Percentiles rank a stretch among this genome's conserved stretches.
Evolutionary conservation across 1,140 invertebrate species (phyloP).

Genomic region (Drosophila teissieri): DNA sequence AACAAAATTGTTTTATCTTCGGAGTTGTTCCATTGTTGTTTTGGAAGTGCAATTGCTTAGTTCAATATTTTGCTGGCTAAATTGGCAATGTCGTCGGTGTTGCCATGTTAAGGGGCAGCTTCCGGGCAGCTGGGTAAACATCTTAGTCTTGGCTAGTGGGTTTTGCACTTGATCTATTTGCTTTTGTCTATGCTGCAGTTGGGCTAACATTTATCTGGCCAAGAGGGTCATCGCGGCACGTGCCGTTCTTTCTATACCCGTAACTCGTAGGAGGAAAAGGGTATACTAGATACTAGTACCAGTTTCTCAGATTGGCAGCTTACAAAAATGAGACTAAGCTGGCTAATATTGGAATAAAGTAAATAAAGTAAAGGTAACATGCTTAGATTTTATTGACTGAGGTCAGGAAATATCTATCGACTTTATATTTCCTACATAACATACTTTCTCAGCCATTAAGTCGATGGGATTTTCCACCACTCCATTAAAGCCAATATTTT

Average conservation of each 20-base stretch:
- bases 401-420: no score
- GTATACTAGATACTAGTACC: no score
- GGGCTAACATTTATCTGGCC: slow-evolving; percentile 3
- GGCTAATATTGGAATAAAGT: no score
- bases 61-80: not conserved
- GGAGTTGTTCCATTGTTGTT: no score
- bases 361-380: no score
- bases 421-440: no score
- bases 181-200: slow-evolving; percentile 2
- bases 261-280: no score
- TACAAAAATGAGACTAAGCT: no score
- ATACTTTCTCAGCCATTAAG: not conserved
- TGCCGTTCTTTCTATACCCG: not conserved
- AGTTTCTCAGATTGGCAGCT: no score
- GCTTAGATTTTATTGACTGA: no score
- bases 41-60: not conserved
- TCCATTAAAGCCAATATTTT: not conserved
- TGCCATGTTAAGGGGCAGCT: not conserved
- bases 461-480: not conserved
- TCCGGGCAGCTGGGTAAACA: slow-evolving; percentile 4
- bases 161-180: not conserved
- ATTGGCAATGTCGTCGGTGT: not conserved
- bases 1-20: no score
- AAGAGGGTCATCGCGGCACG: not conserved
- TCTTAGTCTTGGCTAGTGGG: not conserved